These are phyloP conservation scores for Microcebus murinus DNA, from an alignment of 2,113 vertebrate species.

Conservation along the genomic window DNA sequence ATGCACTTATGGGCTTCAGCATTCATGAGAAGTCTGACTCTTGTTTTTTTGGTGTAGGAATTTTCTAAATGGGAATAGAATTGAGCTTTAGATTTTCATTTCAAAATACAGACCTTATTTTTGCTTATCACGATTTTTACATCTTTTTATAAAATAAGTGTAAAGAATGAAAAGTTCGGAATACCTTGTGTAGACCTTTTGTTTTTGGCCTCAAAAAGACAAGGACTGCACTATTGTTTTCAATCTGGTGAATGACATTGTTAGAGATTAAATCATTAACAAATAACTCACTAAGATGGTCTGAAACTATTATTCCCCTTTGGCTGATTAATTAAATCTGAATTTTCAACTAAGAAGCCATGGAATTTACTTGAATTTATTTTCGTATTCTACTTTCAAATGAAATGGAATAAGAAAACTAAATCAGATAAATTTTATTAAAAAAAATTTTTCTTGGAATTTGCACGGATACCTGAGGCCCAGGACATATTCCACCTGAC, in stretches of 20 bases:
- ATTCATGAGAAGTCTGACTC: neutral
- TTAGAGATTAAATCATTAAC: neutral
- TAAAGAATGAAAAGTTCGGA: neutral
- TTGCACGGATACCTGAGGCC: neutral
- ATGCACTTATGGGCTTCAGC: neutral
- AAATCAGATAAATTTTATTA: neutral
- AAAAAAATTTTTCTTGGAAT: neutral
- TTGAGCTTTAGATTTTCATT: neutral
- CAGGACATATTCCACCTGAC: neutral
- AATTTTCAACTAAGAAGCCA: constrained; percentile 11
- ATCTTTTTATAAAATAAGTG: neutral
- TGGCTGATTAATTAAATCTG: neutral
- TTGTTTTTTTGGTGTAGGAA: neutral
- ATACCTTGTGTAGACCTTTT: neutral
- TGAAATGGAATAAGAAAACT: constrained; percentile 17
- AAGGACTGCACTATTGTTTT: neutral
- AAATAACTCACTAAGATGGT: neutral
- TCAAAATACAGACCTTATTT: neutral
- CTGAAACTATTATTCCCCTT: constrained; percentile 15
- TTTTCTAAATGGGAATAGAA: constrained; percentile 15
- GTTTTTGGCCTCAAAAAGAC: neutral
- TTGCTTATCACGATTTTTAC: neutral
- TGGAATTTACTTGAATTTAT: constrained; percentile 2
- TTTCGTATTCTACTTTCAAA: neutral
- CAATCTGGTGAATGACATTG: neutral